A percentile compares a stretch with the other conserved stretches of the same genome.
Conservation (phyloP, 2,113 vertebrate species). For the Megaceryle torquata region DNA sequence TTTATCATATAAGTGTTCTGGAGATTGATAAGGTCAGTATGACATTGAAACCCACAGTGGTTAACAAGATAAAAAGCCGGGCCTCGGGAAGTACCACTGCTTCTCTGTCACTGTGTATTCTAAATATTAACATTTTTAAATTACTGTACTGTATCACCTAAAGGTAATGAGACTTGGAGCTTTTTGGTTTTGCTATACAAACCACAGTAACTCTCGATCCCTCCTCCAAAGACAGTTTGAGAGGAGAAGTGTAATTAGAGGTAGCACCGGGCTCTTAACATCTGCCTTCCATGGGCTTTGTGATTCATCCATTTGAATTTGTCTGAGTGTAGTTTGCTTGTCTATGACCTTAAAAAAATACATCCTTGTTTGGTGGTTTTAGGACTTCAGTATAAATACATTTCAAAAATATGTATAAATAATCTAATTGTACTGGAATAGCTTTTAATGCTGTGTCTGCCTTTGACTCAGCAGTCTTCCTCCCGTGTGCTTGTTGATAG, state of each 20-base stretch:
- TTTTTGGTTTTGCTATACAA: neutral
- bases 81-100: neutral
- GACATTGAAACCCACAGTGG: neutral
- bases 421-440: neutral
- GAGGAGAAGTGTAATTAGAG: neutral
- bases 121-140: neutral
- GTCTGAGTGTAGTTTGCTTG: neutral
- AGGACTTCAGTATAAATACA: neutral
- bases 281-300: neutral
- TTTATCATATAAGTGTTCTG: neutral
- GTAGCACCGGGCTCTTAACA: neutral
- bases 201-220: neutral
- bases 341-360: neutral
- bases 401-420: neutral
- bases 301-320: neutral
- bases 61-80: neutral
- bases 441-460: conserved; percentile 1
- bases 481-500: neutral
- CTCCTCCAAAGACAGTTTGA: neutral
- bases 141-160: neutral
- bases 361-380: neutral
- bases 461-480: conserved; percentile 8
- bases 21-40: neutral
- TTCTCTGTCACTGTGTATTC: neutral
- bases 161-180: neutral